Conservation (phyloP, 2,888 invertebrate genomes). For the Noctuana brunneofusca region DNA sequence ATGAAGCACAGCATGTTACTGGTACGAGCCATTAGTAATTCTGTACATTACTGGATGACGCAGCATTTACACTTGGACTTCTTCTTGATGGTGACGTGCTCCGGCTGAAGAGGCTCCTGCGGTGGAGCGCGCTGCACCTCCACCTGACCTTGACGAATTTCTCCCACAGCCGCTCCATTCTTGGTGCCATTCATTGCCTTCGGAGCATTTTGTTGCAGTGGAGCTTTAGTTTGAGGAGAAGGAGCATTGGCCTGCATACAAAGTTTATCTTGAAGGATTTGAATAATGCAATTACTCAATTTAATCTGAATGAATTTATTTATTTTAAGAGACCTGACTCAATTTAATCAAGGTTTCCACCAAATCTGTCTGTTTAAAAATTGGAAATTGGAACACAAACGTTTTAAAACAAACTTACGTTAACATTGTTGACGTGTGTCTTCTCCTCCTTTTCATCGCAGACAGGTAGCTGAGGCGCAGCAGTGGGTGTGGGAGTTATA, state of each 20-base stretch:
- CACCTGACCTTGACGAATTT: conserved; percentile 78
- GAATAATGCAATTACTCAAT: no score
- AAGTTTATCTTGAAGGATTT: neutral
- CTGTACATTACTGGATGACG: conserved; percentile 89
- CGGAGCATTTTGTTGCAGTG: conserved; percentile 62
- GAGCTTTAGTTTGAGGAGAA: conserved; percentile 66
- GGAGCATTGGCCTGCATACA: conserved; percentile 62
- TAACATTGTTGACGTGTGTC: conserved; percentile 66
- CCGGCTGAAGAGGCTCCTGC: conserved; percentile 91
- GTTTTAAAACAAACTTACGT: conserved; percentile 50
- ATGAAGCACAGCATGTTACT: conserved; percentile 61
- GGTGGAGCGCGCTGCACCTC: conserved; percentile 90
- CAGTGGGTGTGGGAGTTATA: conserved; percentile 88
- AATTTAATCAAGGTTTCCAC: no score
- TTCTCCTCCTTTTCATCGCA: conserved; percentile 76
- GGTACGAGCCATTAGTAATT: conserved; percentile 43
- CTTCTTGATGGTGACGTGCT: conserved; percentile 96
- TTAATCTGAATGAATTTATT: no score
- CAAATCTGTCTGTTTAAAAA: no score
- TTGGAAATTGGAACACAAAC: neutral
- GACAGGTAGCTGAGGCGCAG: conserved; percentile 80
- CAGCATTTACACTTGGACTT: conserved; percentile 98
- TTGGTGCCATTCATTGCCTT: conserved; percentile 77
- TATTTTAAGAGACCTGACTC: no score
- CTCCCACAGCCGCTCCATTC: conserved; percentile 69